Conservation (phyloP, 1,140 invertebrate species). For the Drosophila kanapiae region DNA sequence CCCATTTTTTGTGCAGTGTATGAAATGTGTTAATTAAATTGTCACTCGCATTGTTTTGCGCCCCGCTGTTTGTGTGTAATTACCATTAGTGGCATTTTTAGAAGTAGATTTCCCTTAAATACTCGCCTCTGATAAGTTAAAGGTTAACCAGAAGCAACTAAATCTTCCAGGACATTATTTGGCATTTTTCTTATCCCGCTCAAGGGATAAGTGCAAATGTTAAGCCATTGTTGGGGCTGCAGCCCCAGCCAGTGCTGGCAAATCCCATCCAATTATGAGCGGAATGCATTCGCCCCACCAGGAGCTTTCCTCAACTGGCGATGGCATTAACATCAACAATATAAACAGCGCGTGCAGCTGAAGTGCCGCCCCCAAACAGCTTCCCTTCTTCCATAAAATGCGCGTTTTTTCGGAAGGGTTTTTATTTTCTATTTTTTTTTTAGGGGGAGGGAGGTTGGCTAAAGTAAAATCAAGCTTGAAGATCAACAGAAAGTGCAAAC, state of each 20-base stretch:
- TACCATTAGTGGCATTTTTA: conserved; percentile 41
- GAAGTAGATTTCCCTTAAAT: too few species aligned
- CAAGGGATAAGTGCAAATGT: conserved; percentile 27
- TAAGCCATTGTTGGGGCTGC: conserved; percentile 27
- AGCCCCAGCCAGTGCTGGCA: not conserved
- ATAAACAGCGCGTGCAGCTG: conserved; percentile 49
- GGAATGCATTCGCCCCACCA: conserved; percentile 46
- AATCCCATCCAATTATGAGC: conserved; percentile 64
- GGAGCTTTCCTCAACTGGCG: conserved; percentile 40
- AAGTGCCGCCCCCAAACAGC: conserved; percentile 16
- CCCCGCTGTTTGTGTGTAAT: conserved; percentile 33
- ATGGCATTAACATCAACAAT: conserved; percentile 59
- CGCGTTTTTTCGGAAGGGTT: conserved; percentile 9
- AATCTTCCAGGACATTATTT: conserved; percentile 8
- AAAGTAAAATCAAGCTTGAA: conserved; percentile 66
- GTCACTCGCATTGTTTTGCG: conserved; percentile 47
- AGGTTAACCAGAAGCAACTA: not conserved
- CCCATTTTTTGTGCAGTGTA: conserved; percentile 15
- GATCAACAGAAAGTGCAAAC: conserved; percentile 73
- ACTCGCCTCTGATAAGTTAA: too few species aligned
- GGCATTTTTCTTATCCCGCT: conserved; percentile 1
- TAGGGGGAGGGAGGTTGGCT: not conserved
- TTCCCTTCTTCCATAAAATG: not conserved
- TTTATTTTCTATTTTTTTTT: conserved; percentile 21
- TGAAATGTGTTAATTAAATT: conserved; percentile 71